Base-by-base conservation (phyloP, 2,888 invertebrate genomes). In the Tenthredo scrophulariae region DNA sequence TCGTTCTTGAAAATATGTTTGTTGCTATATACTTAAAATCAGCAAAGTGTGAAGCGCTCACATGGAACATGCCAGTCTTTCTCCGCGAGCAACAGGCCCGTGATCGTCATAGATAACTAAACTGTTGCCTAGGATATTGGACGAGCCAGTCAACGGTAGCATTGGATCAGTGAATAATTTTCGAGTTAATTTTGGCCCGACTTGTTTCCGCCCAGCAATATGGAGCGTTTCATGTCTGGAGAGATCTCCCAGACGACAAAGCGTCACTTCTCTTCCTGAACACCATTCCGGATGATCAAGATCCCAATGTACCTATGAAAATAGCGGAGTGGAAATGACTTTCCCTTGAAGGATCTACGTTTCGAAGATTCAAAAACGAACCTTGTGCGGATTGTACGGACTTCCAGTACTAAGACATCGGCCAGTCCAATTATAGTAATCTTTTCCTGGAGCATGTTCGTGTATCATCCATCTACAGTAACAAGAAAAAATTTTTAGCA, bases 381-480 rank as follows among this genome's bases (percentile, higher is more conserved):
- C 95, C 88, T 96, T 95, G 89, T 96, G 96, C 0, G 98, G 98
- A 94, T 98, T 97, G 91, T 95, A 97, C n/a, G 96, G 94, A 0
- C 91, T 91, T 6, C 97, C 98, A 0, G 97, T 95, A 88, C 97
- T 97, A 13, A 97, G 93, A 91, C 98, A 98, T 58, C 98, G 94
- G 70, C 95, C 96, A 43, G 97, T 97, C 98, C 98, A 98, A 93
- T 98, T 97, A 93, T 98, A 98, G 93, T 97, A 98, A 93, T 98
- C 98, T 86, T 95, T 96, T 26, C 97, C 98, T 0, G 98, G 97
- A 0, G 97, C 95, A 87, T 95, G 94, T 85, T 96, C 96, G 92
- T 98, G 97, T 26, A 98, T 94, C 15, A 97, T 97, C 98, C 98
- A 98, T 87, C 97, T 94, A 89, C 94, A 94, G 50, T 92, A 26